phyloP scores from a whole-genome alignment of 37 sponge, comb jelly and placozoan species.

The Aphrocallistes beatrix region DNA sequence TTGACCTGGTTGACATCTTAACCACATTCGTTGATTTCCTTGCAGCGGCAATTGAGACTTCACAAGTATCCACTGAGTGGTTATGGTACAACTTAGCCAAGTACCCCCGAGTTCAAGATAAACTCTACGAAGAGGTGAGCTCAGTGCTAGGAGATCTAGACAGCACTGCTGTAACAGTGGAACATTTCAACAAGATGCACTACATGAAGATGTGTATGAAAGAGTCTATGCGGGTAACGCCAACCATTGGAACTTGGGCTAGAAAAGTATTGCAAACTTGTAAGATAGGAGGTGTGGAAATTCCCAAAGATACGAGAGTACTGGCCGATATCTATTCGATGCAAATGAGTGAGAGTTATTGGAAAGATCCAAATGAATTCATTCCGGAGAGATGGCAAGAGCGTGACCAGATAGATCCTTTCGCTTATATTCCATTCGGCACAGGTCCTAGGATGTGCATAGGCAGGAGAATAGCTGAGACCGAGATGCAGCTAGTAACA shows the following conservation, averaged over 20 bases:
- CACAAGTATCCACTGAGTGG: background rate
- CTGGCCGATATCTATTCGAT: slow-evolving; percentile 8
- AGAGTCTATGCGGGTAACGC: background rate
- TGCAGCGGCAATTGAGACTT: background rate
- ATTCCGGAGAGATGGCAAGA: slow-evolving; percentile 19
- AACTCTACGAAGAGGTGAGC: background rate
- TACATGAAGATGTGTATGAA: background rate
- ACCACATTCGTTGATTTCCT: background rate
- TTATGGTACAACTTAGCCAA: background rate
- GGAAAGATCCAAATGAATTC: background rate
- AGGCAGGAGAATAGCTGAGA: background rate
- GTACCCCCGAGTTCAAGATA: background rate
- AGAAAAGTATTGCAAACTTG: background rate
- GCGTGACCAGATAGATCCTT: background rate
- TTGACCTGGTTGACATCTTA: background rate
- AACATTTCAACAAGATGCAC: background rate
- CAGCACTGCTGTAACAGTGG: background rate
- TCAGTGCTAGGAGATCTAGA: background rate
- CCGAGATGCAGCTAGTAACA: slow-evolving; percentile 6
- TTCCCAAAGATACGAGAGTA: background rate
- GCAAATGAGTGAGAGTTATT: background rate
- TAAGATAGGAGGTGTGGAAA: background rate
- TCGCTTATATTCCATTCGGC: slow-evolving; percentile 28
- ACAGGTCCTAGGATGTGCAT: slow-evolving; percentile 21
- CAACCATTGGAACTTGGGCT: background rate